Percentiles rank a stretch among this genome's conserved stretches.
Conservation (phyloP, 2,113 vertebrate species). For the Oophaga pumilio region DNA sequence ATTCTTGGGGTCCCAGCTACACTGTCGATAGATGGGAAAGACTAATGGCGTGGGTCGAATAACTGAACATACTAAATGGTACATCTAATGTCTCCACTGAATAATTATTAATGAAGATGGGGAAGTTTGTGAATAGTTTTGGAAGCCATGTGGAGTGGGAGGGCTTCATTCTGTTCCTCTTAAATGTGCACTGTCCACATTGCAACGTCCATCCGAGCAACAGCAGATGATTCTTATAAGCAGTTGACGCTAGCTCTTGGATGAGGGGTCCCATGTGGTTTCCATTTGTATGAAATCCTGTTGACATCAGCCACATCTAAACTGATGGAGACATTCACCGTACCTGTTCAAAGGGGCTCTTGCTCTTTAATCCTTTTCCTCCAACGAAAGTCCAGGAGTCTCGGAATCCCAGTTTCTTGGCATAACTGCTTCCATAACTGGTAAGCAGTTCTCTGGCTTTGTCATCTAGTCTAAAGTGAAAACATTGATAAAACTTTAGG, state of each 20-base stretch:
- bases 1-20: too few species aligned
- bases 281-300: too few species aligned
- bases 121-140: neutral
- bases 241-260: neutral
- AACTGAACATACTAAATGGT: too few species aligned
- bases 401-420: slow-evolving; percentile 70
- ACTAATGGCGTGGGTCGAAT: too few species aligned
- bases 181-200: neutral
- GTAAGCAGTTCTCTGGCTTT: slow-evolving; percentile 70
- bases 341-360: slow-evolving; percentile 86
- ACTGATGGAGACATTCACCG: neutral
- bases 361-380: slow-evolving; percentile 66
- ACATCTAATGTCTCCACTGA: too few species aligned
- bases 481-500: neutral
- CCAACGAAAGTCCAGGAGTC: slow-evolving; percentile 91
- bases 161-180: neutral
- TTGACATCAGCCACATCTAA: neutral
- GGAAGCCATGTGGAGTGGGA: too few species aligned
- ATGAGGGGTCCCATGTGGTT: too few species aligned
- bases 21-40: too few species aligned
- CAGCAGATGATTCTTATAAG: neutral
- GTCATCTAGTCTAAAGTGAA: slow-evolving; percentile 76
- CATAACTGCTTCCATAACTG: slow-evolving; percentile 76
- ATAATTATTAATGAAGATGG: neutral
- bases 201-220: neutral